Evolutionary conservation across 2,888 invertebrate species (phyloP).

Genomic region (Panopea generosa): DNA sequence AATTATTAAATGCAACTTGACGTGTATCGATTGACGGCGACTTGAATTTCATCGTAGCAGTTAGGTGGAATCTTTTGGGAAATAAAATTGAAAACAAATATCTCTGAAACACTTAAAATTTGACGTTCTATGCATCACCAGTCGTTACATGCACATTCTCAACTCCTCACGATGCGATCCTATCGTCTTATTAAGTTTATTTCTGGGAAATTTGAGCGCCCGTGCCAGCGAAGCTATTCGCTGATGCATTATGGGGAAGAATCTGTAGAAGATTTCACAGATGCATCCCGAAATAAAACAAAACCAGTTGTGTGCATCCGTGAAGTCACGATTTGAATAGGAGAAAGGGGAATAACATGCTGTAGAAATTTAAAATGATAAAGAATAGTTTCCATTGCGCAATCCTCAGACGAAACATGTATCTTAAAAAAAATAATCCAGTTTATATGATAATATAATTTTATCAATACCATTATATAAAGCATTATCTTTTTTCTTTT

Average conservation of each 20-base stretch:
- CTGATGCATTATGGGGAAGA: background rate
- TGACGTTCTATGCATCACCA: slow-evolving; percentile 4
- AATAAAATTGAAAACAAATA: slow-evolving; percentile 43
- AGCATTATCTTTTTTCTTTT: too few relatives aligned
- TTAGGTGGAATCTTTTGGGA: slow-evolving; percentile 41
- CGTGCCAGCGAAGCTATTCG: background rate
- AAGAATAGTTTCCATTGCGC: too few relatives aligned
- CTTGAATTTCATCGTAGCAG: slow-evolving; percentile 42
- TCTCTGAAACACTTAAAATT: slow-evolving; percentile 8
- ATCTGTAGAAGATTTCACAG: background rate
- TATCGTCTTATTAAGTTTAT: slow-evolving; percentile 26
- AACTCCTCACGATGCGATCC: slow-evolving; percentile 16
- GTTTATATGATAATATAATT: too few relatives aligned
- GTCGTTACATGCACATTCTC: slow-evolving; percentile 25
- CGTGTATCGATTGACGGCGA: slow-evolving; percentile 25
- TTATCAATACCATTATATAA: too few relatives aligned
- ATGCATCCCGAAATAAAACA: too few relatives aligned
- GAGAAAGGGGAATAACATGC: too few relatives aligned
- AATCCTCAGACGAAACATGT: too few relatives aligned
- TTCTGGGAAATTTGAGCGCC: slow-evolving; percentile 15
- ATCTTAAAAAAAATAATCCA: too few relatives aligned
- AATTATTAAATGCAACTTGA: slow-evolving; percentile 26
- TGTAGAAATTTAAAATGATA: too few relatives aligned
- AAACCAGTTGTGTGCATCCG: too few relatives aligned
- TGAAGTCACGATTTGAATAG: too few relatives aligned